A percentile compares a stretch with the other conserved stretches of the same genome.
Evolutionary conservation across 2,888 invertebrate species (phyloP).

Genomic region (Caenorhabditis afra): DNA sequence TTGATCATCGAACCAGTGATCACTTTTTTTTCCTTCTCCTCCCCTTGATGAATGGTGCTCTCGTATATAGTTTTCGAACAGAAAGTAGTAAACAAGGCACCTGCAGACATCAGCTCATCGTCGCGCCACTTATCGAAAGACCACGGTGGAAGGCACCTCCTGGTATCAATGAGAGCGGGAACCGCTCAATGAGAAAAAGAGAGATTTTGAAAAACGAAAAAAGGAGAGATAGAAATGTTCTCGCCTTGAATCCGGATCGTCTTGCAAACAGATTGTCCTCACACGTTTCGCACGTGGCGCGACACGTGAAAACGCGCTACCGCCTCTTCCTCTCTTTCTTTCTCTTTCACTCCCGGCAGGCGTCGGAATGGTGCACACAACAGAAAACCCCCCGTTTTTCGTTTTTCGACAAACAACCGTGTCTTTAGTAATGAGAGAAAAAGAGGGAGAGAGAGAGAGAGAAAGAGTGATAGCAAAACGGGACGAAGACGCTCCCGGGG

Average conservation of each 20-base stretch:
- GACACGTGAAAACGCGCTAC: conserved; percentile 33
- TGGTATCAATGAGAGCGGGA: conserved; percentile 8
- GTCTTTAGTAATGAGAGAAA: conserved; percentile 19
- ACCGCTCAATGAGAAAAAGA: not conserved
- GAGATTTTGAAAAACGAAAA: conserved; percentile 8
- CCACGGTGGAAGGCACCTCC: conserved; percentile 43
- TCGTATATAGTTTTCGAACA: conserved; percentile 12
- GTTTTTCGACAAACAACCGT: conserved; percentile 50
- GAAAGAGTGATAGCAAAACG: conserved; percentile 43
- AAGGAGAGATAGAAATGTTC: conserved; percentile 3
- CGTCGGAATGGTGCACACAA: conserved; percentile 14
- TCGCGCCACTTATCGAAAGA: conserved; percentile 31
- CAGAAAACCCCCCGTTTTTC: conserved; percentile 25
- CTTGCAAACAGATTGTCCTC: conserved; percentile 27
- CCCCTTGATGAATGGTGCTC: conserved; percentile 1
- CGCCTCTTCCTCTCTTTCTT: no score
- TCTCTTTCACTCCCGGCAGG: no score
- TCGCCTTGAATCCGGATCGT: conserved; percentile 18
- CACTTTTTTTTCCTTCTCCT: conserved; percentile 22
- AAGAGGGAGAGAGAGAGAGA: conserved; percentile 3
- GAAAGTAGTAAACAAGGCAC: conserved; percentile 24
- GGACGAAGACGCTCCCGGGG: conserved; percentile 21
- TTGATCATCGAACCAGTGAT: conserved; percentile 16
- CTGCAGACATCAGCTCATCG: conserved; percentile 44
- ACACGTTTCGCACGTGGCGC: conserved; percentile 48